Evolutionary conservation across 2,797 vertebrate genomes (phyloP).

Genomic region (Phylloscopus collybita): DNA sequence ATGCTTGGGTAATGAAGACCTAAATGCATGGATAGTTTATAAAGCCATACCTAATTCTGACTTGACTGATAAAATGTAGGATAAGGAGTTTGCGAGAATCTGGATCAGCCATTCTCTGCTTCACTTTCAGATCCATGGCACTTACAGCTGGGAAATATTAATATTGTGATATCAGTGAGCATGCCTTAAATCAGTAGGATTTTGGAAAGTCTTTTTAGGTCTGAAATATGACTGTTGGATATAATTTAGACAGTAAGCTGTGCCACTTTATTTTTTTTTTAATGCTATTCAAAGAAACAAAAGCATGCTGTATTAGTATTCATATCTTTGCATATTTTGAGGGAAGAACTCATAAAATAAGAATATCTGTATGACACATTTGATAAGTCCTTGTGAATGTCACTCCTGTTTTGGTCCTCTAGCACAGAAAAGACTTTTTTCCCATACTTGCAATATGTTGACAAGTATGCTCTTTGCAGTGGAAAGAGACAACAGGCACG

Average conservation of each 20-base stretch:
- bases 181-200: not conserved
- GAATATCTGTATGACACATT: not conserved
- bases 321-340: not conserved
- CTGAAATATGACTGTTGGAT: not conserved
- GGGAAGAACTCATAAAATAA: not conserved
- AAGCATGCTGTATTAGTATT: not conserved
- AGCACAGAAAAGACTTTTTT: not conserved
- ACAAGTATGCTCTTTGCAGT: rapidly evolving
- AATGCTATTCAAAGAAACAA: not conserved
- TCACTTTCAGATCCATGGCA: not conserved
- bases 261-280: not conserved
- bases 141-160: not conserved
- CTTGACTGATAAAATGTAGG: not conserved
- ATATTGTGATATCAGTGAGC: not conserved
- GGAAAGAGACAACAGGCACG: not conserved
- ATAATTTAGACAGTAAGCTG: not conserved
- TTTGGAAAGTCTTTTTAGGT: not conserved
- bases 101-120: not conserved
- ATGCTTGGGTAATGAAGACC: not conserved
- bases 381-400: not conserved
- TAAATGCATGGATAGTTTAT: not conserved
- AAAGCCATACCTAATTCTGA: not conserved
- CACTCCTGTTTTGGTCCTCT: not conserved
- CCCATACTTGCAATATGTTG: not conserved
- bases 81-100: not conserved